Base-by-base conservation (phyloP, 2,888 invertebrate species). In the Ctena decussata region DNA sequence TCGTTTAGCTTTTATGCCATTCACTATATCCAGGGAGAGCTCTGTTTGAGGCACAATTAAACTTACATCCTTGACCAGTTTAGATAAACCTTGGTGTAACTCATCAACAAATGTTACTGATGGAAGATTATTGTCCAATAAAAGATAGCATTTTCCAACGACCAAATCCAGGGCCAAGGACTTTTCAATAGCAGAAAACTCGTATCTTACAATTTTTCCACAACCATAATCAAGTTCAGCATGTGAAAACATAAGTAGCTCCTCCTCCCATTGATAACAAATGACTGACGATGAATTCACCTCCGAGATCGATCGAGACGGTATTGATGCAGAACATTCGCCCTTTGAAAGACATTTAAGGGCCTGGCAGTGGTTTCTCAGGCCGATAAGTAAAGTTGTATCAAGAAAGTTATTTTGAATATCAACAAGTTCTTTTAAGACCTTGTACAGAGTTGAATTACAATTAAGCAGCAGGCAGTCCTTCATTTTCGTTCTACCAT, bases 401-500 rank as follows among this genome's bases (percentile, higher is more conserved):
- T 89, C 86, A n/a, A 91, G 49, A 44, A 91, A 82, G 1, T 60
- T 70, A 69, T 91, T 91, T 32, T 91, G 90, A 30, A 86, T 82
- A 18, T 71, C n/a, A 27, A 83, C 65, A 15, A 91, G 78, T 15
- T 65, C 44, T 41, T 76, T n/a, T 8, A 91, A 24, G 1, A 89
- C 74, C 35, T 44, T 80, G 65, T 82, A 83, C 21, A 89, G 44
- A 0, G 30, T n/a, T 44, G 87, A 81, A 3, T 77, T 69, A 3
- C 79, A 27, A 46, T 84, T 77, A n/a, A 84, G 70, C 18, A 91
- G 80, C 0, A 89, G 73, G 82, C 91, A 91, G 0, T 77, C 70
- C 32, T 65, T 37, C 70, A 89, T 82, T 80, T 81, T 81, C 12
- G 79, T 46, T 27, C n/a, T 37, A 72, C 76, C 71, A 6, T 83